These are phyloP conservation scores for Stenurella melanura DNA, from an alignment of 2,888 invertebrate genomes.

Conservation along the genomic window DNA sequence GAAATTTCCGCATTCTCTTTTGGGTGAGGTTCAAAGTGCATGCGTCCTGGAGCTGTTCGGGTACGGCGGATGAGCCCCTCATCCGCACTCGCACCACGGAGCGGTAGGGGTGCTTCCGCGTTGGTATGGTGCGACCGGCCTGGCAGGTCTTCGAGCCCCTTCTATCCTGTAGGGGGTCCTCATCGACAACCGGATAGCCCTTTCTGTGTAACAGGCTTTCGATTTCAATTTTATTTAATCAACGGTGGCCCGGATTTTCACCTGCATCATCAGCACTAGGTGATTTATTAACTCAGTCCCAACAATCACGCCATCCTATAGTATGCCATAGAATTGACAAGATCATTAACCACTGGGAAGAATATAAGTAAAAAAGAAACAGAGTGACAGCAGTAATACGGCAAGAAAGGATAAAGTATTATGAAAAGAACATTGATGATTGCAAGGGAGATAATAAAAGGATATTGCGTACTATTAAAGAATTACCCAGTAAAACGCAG, in stretches of 20 bases:
- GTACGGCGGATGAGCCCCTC: slow-evolving; percentile 72
- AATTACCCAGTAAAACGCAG: too few relatives aligned
- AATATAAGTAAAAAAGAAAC: too few relatives aligned
- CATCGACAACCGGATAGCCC: slow-evolving; percentile 72
- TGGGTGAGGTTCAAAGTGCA: slow-evolving; percentile 54
- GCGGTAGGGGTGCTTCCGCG: slow-evolving; percentile 64
- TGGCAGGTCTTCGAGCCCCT: slow-evolving; percentile 74
- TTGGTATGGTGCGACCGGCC: slow-evolving; percentile 70
- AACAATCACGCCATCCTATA: neutral
- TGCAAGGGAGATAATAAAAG: too few relatives aligned
- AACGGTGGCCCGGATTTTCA: slow-evolving; percentile 75
- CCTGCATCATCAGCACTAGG: slow-evolving; percentile 67
- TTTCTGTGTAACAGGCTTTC: slow-evolving; percentile 79
- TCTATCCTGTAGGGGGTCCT: slow-evolving; percentile 73
- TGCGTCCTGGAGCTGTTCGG: slow-evolving; percentile 74
- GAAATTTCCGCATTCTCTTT: too few relatives aligned
- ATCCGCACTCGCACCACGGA: slow-evolving; percentile 65
- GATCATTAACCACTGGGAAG: too few relatives aligned
- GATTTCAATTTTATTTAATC: slow-evolving; percentile 78
- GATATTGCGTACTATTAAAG: too few relatives aligned
- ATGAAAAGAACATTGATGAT: too few relatives aligned
- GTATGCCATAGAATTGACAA: too few relatives aligned
- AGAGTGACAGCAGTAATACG: too few relatives aligned
- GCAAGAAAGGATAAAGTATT: too few relatives aligned
- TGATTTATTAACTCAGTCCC: slow-evolving; percentile 38